Evolutionary conservation across 2,888 invertebrate genomes (phyloP).

Genomic region (Polydrusus pterygomalis): DNA sequence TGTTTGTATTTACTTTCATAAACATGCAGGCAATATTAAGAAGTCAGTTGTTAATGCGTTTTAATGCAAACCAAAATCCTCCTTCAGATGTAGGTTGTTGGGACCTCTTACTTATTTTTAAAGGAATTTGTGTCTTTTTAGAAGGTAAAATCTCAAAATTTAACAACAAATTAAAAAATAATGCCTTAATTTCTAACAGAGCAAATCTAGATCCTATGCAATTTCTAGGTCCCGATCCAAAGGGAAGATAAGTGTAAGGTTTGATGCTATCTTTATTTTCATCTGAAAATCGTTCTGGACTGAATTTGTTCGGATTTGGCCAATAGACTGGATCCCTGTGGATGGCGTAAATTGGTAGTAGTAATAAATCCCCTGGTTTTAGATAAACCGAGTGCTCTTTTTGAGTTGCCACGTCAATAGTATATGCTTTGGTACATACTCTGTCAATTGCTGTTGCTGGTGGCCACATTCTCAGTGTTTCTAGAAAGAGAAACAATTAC

Average conservation of each 20-base stretch:
- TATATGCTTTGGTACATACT: constrained; percentile 70
- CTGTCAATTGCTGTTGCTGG: constrained; percentile 69
- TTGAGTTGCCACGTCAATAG: constrained; percentile 60
- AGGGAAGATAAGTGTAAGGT: constrained; percentile 74
- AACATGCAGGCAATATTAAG: too few relatives aligned
- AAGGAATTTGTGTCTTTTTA: constrained; percentile 6
- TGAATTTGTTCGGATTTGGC: constrained; percentile 71
- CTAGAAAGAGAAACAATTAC: background rate
- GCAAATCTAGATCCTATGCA: constrained; percentile 71
- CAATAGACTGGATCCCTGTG: constrained; percentile 71
- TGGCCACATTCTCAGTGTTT: constrained; percentile 37
- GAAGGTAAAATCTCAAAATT: constrained; percentile 54
- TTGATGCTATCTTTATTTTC: constrained; percentile 69
- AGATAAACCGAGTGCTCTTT: constrained; percentile 55
- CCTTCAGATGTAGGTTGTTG: constrained; percentile 53
- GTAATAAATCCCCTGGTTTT: constrained; percentile 63
- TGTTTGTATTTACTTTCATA: too few relatives aligned
- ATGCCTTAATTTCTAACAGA: constrained; percentile 58
- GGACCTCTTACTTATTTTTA: background rate
- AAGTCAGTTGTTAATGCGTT: constrained; percentile 37
- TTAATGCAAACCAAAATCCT: constrained; percentile 64
- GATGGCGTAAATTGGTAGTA: constrained; percentile 67
- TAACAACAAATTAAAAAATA: constrained; percentile 61
- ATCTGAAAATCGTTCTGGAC: constrained; percentile 69
- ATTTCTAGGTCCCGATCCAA: constrained; percentile 67